Conservation (phyloP, 2,888 invertebrate species). For the Pandemis cinnamomeana region DNA sequence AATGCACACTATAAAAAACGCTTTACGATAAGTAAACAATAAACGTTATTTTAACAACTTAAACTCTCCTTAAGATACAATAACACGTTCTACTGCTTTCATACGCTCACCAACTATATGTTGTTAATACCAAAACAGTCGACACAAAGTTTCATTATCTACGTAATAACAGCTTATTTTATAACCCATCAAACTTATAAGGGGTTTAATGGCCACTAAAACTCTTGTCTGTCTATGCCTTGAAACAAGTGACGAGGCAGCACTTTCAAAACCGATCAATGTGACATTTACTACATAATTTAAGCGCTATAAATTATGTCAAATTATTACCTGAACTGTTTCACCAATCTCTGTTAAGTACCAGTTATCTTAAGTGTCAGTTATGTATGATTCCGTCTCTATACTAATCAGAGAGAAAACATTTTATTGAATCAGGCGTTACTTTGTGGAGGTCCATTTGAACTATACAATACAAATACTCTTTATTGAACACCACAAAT, state of each 20-base stretch:
- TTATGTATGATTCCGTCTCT: too few relatives aligned
- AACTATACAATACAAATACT: too few relatives aligned
- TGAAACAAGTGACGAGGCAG: conserved; percentile 21
- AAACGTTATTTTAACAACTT: neutral
- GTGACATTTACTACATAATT: conserved; percentile 32
- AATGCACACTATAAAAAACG: too few relatives aligned
- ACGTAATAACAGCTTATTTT: conserved; percentile 21
- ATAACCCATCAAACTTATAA: conserved; percentile 35
- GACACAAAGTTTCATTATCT: conserved; percentile 34
- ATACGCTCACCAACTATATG: neutral
- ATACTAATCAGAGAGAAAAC: too few relatives aligned
- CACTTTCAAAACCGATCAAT: conserved; percentile 32
- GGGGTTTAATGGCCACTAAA: conserved; percentile 31
- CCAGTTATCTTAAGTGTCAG: neutral
- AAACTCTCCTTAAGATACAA: neutral
- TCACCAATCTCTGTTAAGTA: too few relatives aligned
- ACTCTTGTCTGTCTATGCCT: conserved; percentile 9
- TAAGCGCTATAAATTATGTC: conserved; percentile 23
- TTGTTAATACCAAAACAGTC: conserved; percentile 8
- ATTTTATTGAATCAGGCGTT: too few relatives aligned
- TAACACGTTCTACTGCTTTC: neutral
- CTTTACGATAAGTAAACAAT: neutral
- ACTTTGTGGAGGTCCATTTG: too few relatives aligned
- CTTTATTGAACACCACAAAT: too few relatives aligned
- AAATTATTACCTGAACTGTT: neutral